A percentile compares a stretch with the other conserved stretches of the same genome.
Conservation (phyloP, 2,888 invertebrate species). For the Philereme vetulata region DNA sequence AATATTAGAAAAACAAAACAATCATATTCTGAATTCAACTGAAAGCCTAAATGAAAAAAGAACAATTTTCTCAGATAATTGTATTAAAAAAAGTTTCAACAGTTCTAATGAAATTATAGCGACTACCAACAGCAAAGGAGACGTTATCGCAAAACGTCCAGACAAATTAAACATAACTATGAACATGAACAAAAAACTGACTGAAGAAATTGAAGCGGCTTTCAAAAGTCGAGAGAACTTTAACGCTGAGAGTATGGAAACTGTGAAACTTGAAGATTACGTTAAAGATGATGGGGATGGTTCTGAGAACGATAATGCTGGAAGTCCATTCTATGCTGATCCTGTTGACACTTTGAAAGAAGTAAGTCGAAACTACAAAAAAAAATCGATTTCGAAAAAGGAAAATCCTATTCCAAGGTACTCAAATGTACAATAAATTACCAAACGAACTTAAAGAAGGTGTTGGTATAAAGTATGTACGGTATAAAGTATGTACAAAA, state of each 20-base stretch:
- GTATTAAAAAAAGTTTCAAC: conserved; percentile 70
- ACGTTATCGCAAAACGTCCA: conserved; percentile 75
- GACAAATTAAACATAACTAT: conserved; percentile 75
- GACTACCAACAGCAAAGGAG: conserved; percentile 79
- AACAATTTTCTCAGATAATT: conserved; percentile 61
- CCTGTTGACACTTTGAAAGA: conserved; percentile 92
- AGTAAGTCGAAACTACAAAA: conserved; percentile 49
- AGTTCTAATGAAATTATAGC: conserved; percentile 75
- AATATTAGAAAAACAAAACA: conserved; percentile 75
- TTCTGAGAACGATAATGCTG: conserved; percentile 85
- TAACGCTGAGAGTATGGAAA: conserved; percentile 78
- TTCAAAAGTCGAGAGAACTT: conserved; percentile 69
- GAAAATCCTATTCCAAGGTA: too few species aligned
- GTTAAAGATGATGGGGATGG: conserved; percentile 61
- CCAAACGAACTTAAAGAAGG: too few species aligned
- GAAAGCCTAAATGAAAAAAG: conserved; percentile 75
- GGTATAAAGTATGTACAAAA: too few species aligned
- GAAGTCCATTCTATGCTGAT: conserved; percentile 95
- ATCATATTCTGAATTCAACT: conserved; percentile 68
- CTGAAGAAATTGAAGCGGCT: conserved; percentile 76
- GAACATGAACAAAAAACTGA: conserved; percentile 80
- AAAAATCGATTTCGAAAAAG: too few species aligned
- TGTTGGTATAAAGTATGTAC: too few species aligned
- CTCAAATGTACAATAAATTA: too few species aligned
- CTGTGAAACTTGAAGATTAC: conserved; percentile 72